Conservation (phyloP, 2,888 invertebrate genomes). For the Athetis lepigone region DNA sequence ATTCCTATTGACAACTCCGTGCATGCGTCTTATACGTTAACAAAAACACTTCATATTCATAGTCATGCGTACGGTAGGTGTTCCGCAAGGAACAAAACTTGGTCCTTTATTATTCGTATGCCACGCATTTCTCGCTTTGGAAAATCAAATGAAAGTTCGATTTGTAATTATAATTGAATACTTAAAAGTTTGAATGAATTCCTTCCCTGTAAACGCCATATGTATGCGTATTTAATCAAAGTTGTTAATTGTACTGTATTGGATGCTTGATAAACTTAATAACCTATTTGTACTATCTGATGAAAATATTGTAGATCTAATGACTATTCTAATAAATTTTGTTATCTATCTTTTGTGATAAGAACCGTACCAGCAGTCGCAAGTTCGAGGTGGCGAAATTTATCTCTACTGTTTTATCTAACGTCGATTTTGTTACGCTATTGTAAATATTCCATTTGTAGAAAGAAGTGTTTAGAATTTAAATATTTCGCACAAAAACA, state of each 20-base stretch:
- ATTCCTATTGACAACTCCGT: constrained; percentile 54
- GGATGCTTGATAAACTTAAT: constrained; percentile 17
- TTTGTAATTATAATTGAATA: constrained; percentile 7
- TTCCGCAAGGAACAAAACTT: constrained; percentile 52
- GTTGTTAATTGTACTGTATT: constrained; percentile 9
- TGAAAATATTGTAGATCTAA: constrained; percentile 15
- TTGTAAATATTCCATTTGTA: constrained; percentile 15
- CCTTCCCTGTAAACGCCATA: not conserved
- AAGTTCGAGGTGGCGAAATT: constrained; percentile 48
- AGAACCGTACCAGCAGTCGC: constrained; percentile 32
- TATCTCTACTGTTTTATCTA: constrained; percentile 24
- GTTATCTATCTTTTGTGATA: constrained; percentile 41
- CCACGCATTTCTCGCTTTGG: constrained; percentile 3
- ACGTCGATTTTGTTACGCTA: constrained; percentile 13
- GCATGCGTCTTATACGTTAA: constrained; percentile 38
- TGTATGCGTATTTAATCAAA: constrained; percentile 1
- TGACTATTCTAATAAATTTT: constrained; percentile 25
- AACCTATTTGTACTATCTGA: constrained; percentile 15
- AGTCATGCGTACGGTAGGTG: constrained; percentile 33
- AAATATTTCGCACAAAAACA: not conserved
- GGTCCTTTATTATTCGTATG: constrained; percentile 22
- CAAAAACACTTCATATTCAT: constrained; percentile 35
- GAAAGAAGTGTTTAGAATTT: constrained; percentile 1
- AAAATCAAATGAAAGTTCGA: constrained; percentile 18
- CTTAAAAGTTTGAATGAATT: not conserved